A percentile compares a stretch with the other conserved stretches of the same genome.
Conservation (phyloP, 2,797 vertebrate species). For the Acanthis flammea region DNA sequence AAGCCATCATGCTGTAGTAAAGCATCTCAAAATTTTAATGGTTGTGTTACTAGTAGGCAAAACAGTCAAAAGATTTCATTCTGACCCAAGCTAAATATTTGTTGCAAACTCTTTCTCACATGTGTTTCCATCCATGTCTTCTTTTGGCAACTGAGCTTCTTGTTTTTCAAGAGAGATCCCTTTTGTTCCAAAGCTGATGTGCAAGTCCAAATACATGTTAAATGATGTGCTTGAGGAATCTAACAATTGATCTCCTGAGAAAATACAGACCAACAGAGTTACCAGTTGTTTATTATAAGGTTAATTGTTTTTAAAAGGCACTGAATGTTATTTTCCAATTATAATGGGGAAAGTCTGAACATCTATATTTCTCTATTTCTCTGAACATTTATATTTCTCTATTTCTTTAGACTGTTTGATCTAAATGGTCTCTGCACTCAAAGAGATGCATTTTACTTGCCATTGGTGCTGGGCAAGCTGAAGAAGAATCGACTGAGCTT, state of each 20-base stretch:
- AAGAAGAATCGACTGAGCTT: background rate
- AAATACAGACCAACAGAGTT: background rate
- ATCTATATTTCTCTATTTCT: background rate
- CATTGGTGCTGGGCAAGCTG: background rate
- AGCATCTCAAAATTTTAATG: background rate
- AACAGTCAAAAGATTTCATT: background rate
- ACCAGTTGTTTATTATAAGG: background rate
- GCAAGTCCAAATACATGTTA: background rate
- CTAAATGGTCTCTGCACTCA: background rate
- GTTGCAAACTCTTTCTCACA: background rate
- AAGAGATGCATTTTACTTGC: background rate
- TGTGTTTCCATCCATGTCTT: background rate
- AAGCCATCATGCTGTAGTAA: background rate
- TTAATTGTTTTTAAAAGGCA: background rate
- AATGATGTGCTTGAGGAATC: background rate
- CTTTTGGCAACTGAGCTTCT: background rate
- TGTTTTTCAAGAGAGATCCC: background rate
- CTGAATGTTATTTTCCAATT: background rate
- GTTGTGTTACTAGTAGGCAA: background rate
- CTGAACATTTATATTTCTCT: too few relatives aligned
- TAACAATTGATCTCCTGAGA: conserved; percentile 22
- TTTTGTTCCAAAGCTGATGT: background rate
- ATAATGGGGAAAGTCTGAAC: background rate
- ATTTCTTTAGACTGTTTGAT: background rate
- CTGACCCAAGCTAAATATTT: background rate